A percentile compares a stretch with the other conserved stretches of the same genome.
phyloP scores from a whole-genome alignment of 2,113 vertebrate genomes.

The Myotis lucifugus region DNA sequence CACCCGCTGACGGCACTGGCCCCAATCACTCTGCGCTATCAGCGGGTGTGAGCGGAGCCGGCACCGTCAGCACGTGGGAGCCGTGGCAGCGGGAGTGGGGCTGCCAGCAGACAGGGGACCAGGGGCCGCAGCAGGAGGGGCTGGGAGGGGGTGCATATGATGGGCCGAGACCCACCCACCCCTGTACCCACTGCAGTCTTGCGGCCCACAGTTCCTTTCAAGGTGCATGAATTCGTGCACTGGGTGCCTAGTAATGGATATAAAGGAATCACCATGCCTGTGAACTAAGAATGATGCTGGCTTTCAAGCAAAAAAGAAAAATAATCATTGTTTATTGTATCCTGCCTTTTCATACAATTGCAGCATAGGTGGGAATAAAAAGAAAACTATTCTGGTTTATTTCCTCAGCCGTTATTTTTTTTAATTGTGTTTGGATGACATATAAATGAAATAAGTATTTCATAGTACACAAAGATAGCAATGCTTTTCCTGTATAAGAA shows the following conservation, averaged over 20 bases:
- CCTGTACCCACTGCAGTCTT: too few species aligned
- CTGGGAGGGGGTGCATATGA: too few species aligned
- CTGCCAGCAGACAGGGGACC: too few species aligned
- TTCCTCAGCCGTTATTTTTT: constrained; percentile 90
- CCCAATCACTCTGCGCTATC: too few species aligned
- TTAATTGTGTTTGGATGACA: constrained; percentile 88
- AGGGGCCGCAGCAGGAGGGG: too few species aligned
- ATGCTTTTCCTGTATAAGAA: constrained; percentile 97
- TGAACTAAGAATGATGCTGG: constrained; percentile 85
- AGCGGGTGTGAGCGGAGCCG: too few species aligned
- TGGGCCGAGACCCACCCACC: too few species aligned
- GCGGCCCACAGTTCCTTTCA: too few species aligned
- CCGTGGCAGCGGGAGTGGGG: too few species aligned
- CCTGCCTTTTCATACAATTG: constrained; percentile 95
- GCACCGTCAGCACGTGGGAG: too few species aligned
- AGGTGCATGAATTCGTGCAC: too few species aligned
- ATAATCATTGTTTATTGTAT: constrained; percentile 90
- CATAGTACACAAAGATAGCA: constrained; percentile 96
- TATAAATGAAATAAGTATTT: constrained; percentile 95
- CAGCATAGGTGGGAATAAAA: constrained; percentile 90
- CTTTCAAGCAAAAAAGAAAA: constrained; percentile 81
- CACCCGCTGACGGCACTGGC: too few species aligned
- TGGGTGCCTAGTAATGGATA: constrained; percentile 79
- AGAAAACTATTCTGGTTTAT: constrained; percentile 89
- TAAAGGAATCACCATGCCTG: constrained; percentile 86